Percentiles rank a stretch among this genome's conserved stretches.
Conservation (phyloP, 2,113 vertebrate genomes). For the Columba janthina region DNA sequence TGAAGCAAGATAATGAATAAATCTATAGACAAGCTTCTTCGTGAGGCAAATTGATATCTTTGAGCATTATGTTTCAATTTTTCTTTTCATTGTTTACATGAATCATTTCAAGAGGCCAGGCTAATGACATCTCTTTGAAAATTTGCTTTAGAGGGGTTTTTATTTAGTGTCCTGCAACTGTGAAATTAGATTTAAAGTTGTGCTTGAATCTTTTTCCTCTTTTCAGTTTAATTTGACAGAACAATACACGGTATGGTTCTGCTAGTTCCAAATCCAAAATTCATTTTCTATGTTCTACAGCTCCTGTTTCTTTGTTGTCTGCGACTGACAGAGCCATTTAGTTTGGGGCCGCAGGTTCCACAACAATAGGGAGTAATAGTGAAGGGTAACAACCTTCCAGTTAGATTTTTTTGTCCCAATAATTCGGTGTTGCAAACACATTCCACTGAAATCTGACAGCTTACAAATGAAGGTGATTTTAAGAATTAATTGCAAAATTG, state of each 20-base stretch:
- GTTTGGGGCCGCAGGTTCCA: background rate
- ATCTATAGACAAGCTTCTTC: conserved; percentile 27
- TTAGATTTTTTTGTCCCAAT: background rate
- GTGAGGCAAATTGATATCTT: background rate
- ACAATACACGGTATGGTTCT: background rate
- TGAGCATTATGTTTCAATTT: background rate
- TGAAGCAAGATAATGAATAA: conserved; percentile 37
- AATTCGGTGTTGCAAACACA: background rate
- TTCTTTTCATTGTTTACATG: background rate
- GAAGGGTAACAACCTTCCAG: background rate
- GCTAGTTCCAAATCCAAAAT: background rate
- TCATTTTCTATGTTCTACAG: background rate
- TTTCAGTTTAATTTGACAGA: background rate
- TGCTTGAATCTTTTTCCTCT: background rate
- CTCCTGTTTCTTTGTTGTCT: background rate
- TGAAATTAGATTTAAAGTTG: conserved; percentile 21
- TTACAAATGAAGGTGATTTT: background rate
- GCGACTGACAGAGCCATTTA: background rate
- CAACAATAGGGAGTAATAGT: background rate
- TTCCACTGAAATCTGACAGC: background rate
- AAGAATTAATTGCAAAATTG: background rate
- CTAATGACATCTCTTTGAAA: background rate
- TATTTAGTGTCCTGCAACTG: conserved; percentile 14
- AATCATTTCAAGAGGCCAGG: background rate
- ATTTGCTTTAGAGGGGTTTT: background rate